These are phyloP conservation scores for Tenthredo distinguenda DNA, from an alignment of 2,888 invertebrate genomes.

Conservation along the genomic window DNA sequence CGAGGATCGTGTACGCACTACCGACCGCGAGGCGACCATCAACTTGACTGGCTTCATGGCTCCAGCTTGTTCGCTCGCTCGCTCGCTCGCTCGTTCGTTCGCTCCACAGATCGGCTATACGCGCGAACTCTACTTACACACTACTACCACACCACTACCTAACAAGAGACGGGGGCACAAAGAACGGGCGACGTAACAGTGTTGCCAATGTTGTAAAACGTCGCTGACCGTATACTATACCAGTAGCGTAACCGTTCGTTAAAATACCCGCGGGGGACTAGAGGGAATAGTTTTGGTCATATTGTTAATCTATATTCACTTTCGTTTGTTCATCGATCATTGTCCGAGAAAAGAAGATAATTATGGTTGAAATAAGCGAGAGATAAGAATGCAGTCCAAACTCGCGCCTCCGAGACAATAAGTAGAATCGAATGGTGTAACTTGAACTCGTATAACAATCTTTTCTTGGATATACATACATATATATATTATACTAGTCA, in stretches of 20 bases:
- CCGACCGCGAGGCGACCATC: constrained; percentile 47
- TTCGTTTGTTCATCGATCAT: too few relatives aligned
- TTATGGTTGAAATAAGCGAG: too few relatives aligned
- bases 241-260: neutral
- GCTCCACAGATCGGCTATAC: neutral
- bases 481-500: neutral
- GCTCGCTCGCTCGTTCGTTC: neutral
- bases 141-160: neutral
- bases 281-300: too few relatives aligned
- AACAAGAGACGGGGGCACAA: constrained; percentile 63
- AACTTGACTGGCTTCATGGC: constrained; percentile 56
- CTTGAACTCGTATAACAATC: neutral
- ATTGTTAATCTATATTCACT: too few relatives aligned
- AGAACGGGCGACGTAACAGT: constrained; percentile 69
- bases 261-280: neutral
- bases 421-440: neutral
- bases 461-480: neutral
- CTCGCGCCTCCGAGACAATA: neutral
- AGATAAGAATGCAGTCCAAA: too few relatives aligned
- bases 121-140: constrained; percentile 17
- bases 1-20: neutral
- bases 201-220: constrained; percentile 60
- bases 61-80: neutral
- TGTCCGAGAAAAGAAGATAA: too few relatives aligned
- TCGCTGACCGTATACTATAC: constrained; percentile 20